Evolutionary conservation across 2,888 invertebrate genomes (phyloP).

Genomic region (Syrphus vitripennis): DNA sequence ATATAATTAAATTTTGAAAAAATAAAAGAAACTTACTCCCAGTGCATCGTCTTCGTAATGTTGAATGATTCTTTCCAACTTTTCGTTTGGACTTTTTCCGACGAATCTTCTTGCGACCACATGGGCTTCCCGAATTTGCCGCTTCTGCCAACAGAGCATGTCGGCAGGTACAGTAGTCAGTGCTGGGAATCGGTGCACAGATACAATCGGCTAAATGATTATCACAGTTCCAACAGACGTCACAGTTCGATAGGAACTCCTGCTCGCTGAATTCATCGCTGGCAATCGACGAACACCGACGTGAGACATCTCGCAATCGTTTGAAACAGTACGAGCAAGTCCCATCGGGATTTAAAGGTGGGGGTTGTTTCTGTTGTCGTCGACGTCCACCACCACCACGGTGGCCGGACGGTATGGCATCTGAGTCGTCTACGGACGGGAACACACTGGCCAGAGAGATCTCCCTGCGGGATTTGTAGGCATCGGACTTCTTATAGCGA

Average conservation of each 20-base stretch:
- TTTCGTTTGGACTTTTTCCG: constrained; percentile 73
- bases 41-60: constrained; percentile 71
- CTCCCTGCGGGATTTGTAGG: constrained; percentile 66
- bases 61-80: constrained; percentile 74
- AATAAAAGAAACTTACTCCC: constrained; percentile 73
- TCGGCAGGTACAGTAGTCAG: constrained; percentile 55
- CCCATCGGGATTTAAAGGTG: constrained; percentile 57
- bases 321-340: constrained; percentile 71
- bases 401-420: constrained; percentile 33
- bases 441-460: constrained; percentile 73
- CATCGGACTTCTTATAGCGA: constrained; percentile 64
- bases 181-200: constrained; percentile 49
- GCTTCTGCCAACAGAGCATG: constrained; percentile 17
- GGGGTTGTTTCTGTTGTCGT: constrained; percentile 6
- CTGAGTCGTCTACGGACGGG: constrained; percentile 70
- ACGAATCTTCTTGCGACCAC: constrained; percentile 71
- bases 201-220: constrained; percentile 73
- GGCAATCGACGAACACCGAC: constrained; percentile 71
- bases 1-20: constrained; percentile 34
- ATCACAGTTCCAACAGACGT: constrained; percentile 74
- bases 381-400: constrained; percentile 42
- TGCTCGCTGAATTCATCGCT: constrained; percentile 74
- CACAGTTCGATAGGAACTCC: constrained; percentile 74
- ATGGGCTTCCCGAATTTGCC: constrained; percentile 42
- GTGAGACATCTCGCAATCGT: constrained; percentile 39